Evolutionary conservation across 2,888 invertebrate genomes (phyloP).

Genomic region (Linnaemya tessellans): DNA sequence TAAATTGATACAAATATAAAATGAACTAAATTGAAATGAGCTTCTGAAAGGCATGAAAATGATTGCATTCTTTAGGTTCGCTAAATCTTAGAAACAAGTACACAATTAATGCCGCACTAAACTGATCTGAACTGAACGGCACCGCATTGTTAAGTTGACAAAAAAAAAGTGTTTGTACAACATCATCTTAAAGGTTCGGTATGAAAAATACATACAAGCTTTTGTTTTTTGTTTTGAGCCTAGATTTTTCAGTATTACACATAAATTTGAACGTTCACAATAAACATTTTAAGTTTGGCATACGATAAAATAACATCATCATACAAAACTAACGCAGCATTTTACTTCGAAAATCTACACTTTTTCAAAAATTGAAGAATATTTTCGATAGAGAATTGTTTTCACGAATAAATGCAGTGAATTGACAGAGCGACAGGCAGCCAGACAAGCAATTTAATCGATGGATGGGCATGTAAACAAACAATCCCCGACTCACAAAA

Average conservation of each 20-base stretch:
- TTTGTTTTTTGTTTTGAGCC: conserved; percentile 60
- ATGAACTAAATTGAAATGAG: too few species aligned
- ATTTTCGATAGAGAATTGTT: conserved; percentile 45
- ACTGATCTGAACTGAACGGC: conserved; percentile 44
- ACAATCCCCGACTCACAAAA: conserved; percentile 31
- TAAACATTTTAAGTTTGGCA: conserved; percentile 72
- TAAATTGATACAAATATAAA: too few species aligned
- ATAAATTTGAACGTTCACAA: conserved; percentile 72
- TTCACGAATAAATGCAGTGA: conserved; percentile 7
- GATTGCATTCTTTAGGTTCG: conserved; percentile 52
- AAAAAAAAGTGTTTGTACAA: conserved; percentile 44
- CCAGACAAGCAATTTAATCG: conserved; percentile 54
- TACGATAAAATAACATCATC: conserved; percentile 71
- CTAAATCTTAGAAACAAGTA: conserved; percentile 18
- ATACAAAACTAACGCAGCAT: conserved; percentile 69
- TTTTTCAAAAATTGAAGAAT: conserved; percentile 38
- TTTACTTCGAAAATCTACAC: conserved; percentile 46
- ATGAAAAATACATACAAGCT: conserved; percentile 30
- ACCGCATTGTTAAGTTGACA: conserved; percentile 50
- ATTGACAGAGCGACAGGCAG: neutral
- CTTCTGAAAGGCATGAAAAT: neutral
- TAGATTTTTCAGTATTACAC: conserved; percentile 70
- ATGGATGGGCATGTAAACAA: conserved; percentile 51
- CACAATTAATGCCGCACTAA: conserved; percentile 10
- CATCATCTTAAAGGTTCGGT: conserved; percentile 70